These are phyloP conservation scores for Athene noctua DNA, from an alignment of 2,113 vertebrate genomes.

Conservation along the genomic window DNA sequence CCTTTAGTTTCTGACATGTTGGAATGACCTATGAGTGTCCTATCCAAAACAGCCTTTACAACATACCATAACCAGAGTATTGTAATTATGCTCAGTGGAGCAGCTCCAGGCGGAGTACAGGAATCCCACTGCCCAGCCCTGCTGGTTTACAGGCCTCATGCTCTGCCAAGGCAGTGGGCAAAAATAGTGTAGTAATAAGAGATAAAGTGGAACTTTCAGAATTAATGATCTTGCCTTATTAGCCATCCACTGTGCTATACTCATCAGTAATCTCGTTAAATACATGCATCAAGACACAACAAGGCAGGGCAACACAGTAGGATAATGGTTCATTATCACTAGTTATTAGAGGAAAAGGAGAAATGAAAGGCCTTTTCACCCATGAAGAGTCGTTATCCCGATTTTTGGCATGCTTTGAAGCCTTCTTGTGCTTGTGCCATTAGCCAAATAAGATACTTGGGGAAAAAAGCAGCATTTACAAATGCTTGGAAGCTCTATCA, in stretches of 20 bases:
- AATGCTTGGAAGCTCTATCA: too few species aligned
- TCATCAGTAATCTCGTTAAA: neutral
- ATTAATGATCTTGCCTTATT: neutral
- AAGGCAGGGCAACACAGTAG: neutral
- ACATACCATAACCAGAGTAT: fast-evolving
- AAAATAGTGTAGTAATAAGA: neutral
- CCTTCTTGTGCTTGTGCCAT: neutral
- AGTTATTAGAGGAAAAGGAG: neutral
- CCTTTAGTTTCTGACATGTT: neutral
- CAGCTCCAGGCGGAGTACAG: neutral
- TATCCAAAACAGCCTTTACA: neutral
- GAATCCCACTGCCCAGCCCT: neutral
- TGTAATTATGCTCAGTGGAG: neutral
- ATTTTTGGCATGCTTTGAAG: neutral
- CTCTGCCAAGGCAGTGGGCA: neutral
- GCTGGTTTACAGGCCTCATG: neutral
- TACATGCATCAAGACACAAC: neutral
- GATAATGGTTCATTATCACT: neutral
- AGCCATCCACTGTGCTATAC: neutral
- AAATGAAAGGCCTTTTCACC: neutral
- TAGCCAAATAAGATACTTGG: neutral
- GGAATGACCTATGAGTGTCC: neutral
- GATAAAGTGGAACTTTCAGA: neutral
- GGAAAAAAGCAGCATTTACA: neutral
- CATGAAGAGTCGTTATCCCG: neutral